Conservation (phyloP, 2,888 invertebrate species). For the Caenorhabditis macrosperma region DNA sequence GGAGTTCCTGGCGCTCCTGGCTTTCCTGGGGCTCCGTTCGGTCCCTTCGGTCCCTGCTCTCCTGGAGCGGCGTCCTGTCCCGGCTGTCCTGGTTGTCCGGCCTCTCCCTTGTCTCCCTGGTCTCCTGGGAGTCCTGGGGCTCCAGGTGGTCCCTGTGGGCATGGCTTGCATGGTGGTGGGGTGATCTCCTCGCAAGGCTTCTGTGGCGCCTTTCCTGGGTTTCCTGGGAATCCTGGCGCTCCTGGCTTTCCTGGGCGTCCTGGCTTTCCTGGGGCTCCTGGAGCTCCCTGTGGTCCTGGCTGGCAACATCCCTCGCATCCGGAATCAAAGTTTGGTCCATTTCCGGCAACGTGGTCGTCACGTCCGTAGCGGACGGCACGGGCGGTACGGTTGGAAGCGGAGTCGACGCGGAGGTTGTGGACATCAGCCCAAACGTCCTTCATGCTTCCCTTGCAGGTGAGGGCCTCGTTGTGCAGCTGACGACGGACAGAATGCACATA, state of each 20-base stretch:
- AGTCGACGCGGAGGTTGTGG: conserved; percentile 66
- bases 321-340: conserved; percentile 64
- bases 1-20: conserved; percentile 71
- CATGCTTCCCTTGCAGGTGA: conserved; percentile 69
- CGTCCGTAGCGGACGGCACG: conserved; percentile 66
- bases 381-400: conserved; percentile 67
- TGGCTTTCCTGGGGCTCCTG: conserved; percentile 64
- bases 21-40: conserved; percentile 70
- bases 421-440: conserved; percentile 75
- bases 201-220: conserved; percentile 70
- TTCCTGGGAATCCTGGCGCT: conserved; percentile 72
- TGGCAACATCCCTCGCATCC: conserved; percentile 69
- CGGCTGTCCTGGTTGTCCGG: conserved; percentile 68
- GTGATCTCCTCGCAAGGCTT: conserved; percentile 74
- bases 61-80: conserved; percentile 67
- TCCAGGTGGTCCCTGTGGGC: conserved; percentile 69
- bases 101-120: conserved; percentile 69
- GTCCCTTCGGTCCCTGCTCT: conserved; percentile 73
- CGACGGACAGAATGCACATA: conserved; percentile 68
- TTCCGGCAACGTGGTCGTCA: conserved; percentile 38
- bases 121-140: conserved; percentile 74
- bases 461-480: conserved; percentile 66
- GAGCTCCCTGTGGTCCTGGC: conserved; percentile 64
- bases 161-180: conserved; percentile 70
- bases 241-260: conserved; percentile 71